Conservation (phyloP, 92 coral and sea anemone species). For the Palythoa grandiflora region DNA sequence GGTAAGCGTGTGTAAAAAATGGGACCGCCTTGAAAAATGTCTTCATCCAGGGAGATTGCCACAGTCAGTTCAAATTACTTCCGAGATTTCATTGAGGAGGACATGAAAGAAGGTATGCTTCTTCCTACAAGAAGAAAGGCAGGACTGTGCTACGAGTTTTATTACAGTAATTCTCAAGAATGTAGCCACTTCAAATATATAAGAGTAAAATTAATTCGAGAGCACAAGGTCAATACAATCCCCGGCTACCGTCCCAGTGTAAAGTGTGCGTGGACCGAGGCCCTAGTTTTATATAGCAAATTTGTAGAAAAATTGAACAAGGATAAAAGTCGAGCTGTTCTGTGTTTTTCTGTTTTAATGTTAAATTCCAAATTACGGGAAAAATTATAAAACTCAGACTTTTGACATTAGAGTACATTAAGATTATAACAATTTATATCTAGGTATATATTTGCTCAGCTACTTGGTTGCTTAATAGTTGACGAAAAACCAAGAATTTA, state of each 20-base stretch:
- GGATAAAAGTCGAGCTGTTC: conserved; percentile 2
- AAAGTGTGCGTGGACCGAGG: not conserved
- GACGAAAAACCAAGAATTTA: not conserved
- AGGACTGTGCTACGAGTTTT: conserved; percentile 47
- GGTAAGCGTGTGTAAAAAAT: no score
- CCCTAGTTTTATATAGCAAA: not conserved
- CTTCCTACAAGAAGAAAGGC: conserved; percentile 41
- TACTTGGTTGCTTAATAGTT: not conserved
- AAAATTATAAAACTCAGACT: not conserved
- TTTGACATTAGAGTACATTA: not conserved
- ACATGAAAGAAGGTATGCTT: conserved; percentile 61
- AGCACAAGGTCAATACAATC: not conserved
- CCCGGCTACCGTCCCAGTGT: conserved; percentile 20
- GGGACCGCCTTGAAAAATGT: no score
- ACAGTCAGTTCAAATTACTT: no score
- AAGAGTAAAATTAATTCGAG: conserved; percentile 3
- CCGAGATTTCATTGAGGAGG: not conserved
- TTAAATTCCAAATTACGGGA: not conserved
- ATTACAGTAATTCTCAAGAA: conserved; percentile 21
- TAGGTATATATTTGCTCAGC: not conserved
- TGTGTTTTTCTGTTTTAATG: not conserved
- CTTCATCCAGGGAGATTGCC: no score
- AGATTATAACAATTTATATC: no score
- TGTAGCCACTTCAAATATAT: conserved; percentile 6
- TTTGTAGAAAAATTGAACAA: not conserved